phyloP scores from a whole-genome alignment of 2,113 vertebrate genomes.

The Mugil cephalus region DNA sequence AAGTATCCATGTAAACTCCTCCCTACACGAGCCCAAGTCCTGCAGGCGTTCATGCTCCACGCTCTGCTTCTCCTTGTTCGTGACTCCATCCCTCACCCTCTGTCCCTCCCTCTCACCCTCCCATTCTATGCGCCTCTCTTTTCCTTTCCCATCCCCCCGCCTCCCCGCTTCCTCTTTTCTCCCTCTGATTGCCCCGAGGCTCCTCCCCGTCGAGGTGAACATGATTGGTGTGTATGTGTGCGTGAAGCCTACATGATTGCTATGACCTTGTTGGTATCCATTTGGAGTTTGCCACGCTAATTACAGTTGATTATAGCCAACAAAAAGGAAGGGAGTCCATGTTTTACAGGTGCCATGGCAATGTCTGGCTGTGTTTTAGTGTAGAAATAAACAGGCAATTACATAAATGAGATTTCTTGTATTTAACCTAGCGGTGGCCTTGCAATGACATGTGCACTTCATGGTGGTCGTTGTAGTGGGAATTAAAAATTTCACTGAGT shows the following conservation, averaged over 20 bases:
- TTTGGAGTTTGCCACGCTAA: conserved; percentile 66
- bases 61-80: conserved; percentile 69
- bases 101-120: conserved; percentile 44
- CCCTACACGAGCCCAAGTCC: conserved; percentile 62
- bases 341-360: conserved; percentile 50
- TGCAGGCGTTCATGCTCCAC: conserved; percentile 68
- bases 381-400: conserved; percentile 28
- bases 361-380: conserved; percentile 28
- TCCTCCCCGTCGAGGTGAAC: conserved; percentile 69
- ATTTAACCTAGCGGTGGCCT: neutral
- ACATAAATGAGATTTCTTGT: neutral
- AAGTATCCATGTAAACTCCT: conserved; percentile 59
- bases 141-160: conserved; percentile 59
- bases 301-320: conserved; percentile 58
- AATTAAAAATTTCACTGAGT: neutral
- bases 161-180: conserved; percentile 53
- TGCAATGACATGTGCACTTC: neutral
- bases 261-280: conserved; percentile 73
- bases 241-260: conserved; percentile 67
- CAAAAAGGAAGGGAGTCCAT: conserved; percentile 36
- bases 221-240: conserved; percentile 52
- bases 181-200: conserved; percentile 69
- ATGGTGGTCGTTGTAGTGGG: neutral
- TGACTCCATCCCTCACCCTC: conserved; percentile 58
- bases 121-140: conserved; percentile 59